These are phyloP conservation scores for Chloroclystis v-ata DNA, from an alignment of 2,888 invertebrate genomes.

Conservation along the genomic window DNA sequence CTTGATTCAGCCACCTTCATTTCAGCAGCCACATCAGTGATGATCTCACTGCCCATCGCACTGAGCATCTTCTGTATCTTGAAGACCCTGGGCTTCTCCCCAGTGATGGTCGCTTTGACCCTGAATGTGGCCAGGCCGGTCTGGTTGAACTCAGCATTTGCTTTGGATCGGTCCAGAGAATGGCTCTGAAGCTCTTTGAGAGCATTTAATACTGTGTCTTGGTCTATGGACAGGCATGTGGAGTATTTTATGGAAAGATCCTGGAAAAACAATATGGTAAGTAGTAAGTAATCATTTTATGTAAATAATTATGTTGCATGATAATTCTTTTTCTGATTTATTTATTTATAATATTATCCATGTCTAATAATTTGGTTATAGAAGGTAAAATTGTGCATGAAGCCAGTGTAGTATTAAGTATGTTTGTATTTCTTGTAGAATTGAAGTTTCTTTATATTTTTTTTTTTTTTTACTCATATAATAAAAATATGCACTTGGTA, in stretches of 20 bases:
- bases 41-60: slow-evolving; percentile 75
- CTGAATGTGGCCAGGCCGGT: slow-evolving; percentile 86
- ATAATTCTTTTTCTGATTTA: too few species aligned
- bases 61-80: slow-evolving; percentile 78
- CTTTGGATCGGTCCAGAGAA: slow-evolving; percentile 84
- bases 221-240: slow-evolving; percentile 69
- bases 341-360: too few species aligned
- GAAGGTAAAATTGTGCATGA: too few species aligned
- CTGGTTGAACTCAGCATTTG: slow-evolving; percentile 82
- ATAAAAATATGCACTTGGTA: too few species aligned
- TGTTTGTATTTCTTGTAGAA: too few species aligned
- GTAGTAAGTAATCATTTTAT: not conserved
- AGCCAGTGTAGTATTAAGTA: too few species aligned
- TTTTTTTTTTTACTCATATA: too few species aligned
- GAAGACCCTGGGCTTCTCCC: slow-evolving; percentile 66
- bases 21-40: slow-evolving; percentile 69
- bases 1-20: slow-evolving; percentile 57
- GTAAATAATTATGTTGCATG: too few species aligned
- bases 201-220: slow-evolving; percentile 72
- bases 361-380: too few species aligned
- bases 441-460: too few species aligned
- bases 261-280: slow-evolving; percentile 56
- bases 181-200: slow-evolving; percentile 81
- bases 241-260: slow-evolving; percentile 80
- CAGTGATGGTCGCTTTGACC: slow-evolving; percentile 79